A percentile compares a stretch with the other conserved stretches of the same genome.
Conservation (phyloP, 2,797 vertebrate genomes). For the Furcifer pardalis region DNA sequence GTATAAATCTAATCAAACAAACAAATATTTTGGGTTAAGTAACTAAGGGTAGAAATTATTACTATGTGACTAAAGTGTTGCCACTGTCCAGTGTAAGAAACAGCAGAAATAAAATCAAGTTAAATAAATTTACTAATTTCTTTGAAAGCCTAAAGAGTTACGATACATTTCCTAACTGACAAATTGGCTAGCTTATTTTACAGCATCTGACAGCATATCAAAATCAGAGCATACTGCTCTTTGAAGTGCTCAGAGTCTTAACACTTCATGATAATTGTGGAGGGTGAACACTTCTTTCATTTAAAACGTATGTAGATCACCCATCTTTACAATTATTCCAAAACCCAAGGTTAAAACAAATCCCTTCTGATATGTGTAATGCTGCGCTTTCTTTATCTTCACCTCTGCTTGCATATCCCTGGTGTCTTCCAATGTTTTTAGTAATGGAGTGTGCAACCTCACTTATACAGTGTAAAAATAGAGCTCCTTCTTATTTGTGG, state of each 20-base stretch:
- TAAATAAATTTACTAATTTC: background rate
- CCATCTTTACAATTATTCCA: conserved; percentile 31
- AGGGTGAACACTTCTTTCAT: conserved; percentile 12
- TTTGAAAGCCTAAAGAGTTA: background rate
- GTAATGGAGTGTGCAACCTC: conserved; percentile 18
- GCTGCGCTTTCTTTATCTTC: conserved; percentile 22
- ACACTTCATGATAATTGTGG: background rate
- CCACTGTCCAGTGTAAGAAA: background rate
- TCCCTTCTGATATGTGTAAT: conserved; percentile 42
- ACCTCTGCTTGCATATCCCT: background rate
- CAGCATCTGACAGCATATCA: background rate
- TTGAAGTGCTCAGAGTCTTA: background rate
- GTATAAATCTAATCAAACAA: background rate
- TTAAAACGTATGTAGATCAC: conserved; percentile 8
- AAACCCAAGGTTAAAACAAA: conserved; percentile 29
- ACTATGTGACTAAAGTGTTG: background rate
- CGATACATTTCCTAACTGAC: conserved; percentile 33
- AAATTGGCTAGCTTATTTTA: conserved; percentile 36
- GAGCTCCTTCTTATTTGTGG: background rate
- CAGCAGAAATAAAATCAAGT: background rate
- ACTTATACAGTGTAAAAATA: conserved; percentile 32
- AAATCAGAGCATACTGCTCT: background rate
- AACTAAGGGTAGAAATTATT: background rate
- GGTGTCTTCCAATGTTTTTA: conserved; percentile 37
- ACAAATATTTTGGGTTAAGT: background rate